Evolutionary conservation across 2,797 vertebrate genomes (phyloP).

Genomic region (Limosa lapponica): DNA sequence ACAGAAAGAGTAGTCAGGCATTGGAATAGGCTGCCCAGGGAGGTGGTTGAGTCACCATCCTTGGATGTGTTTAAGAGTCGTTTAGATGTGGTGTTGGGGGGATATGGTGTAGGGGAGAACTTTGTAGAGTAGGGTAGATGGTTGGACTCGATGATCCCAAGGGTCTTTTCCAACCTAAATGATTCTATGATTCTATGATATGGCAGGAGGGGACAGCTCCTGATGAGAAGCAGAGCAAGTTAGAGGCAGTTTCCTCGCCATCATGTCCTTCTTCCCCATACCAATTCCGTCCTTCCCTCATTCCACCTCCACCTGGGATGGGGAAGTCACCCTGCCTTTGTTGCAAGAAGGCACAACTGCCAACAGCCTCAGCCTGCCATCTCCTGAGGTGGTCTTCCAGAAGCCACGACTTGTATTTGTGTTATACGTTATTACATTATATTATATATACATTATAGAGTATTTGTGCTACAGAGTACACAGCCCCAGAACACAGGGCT

Average conservation of each 20-base stretch:
- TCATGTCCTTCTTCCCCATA: not conserved
- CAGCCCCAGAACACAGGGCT: not conserved
- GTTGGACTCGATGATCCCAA: too few relatives aligned
- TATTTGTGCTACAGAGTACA: not conserved
- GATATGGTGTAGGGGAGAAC: too few relatives aligned
- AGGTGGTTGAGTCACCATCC: too few relatives aligned
- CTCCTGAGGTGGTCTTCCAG: not conserved
- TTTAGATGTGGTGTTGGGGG: too few relatives aligned
- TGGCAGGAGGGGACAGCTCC: not conserved
- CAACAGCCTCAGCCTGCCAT: not conserved
- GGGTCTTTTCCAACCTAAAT: too few relatives aligned
- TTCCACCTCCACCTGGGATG: not conserved
- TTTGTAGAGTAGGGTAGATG: too few relatives aligned
- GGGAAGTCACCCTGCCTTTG: not conserved
- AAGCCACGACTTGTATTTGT: not conserved
- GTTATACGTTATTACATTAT: not conserved
- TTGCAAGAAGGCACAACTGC: not conserved
- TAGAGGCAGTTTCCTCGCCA: not conserved
- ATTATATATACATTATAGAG: too few relatives aligned
- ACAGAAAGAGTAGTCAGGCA: too few relatives aligned
- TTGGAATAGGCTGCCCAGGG: too few relatives aligned
- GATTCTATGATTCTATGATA: too few relatives aligned
- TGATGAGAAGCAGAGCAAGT: not conserved
- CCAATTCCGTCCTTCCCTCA: not conserved
- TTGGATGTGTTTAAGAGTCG: too few relatives aligned